Evolutionary conservation across 1,140 invertebrate genomes (phyloP), one percentile per base, ranked within the genome.

Genomic region (Cydia fagiglandana): DNA sequence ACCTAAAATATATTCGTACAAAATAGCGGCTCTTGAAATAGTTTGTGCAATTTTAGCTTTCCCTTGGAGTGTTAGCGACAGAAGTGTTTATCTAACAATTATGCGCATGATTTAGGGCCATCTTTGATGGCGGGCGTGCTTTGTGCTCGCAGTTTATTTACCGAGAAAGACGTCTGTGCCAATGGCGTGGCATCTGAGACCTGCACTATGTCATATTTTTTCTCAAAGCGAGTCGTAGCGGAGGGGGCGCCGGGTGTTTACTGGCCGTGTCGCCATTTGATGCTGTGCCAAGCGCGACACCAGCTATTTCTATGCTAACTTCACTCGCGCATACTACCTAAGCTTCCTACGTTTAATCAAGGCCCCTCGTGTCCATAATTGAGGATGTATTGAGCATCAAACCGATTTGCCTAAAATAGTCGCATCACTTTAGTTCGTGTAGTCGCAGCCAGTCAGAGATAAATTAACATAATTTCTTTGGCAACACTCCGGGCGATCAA

Each of bases 241-340:
- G 64, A 47, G 47, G 28, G 70, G 56, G 28, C 70, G 30, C 66
- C 56, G 56, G 77, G 77, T 83, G 80, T 87, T 86, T 85, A 87
- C 82, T 78, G 75, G 81, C 79, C 77, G 79, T 81, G 77, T 76
- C 68, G 75, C 76, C 76, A 82, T 64, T 88, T 89, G 88, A 89
- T 66, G 78, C 73, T 50, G 82, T 89, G 88, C 88, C 88, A 89
- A 90, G 79, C 83, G 80, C 85, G 84, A 85, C 85, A 87, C 80
- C 70, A 74, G 83, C 81, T 90, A 88, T 88, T 90, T 90, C 81
- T 82, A 88, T 78, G 82, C 85, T 76, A 83, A 83, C 81, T 84
- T 78, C 70, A 76, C 41, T 77, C 78, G 77, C 66, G 15, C 66
- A 41, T 41, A 41, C 66, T 38, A 70, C 66, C 56, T 45, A 45